phyloP scores from a whole-genome alignment of 1,140 invertebrate genomes.

The Streblospio benedicti region DNA sequence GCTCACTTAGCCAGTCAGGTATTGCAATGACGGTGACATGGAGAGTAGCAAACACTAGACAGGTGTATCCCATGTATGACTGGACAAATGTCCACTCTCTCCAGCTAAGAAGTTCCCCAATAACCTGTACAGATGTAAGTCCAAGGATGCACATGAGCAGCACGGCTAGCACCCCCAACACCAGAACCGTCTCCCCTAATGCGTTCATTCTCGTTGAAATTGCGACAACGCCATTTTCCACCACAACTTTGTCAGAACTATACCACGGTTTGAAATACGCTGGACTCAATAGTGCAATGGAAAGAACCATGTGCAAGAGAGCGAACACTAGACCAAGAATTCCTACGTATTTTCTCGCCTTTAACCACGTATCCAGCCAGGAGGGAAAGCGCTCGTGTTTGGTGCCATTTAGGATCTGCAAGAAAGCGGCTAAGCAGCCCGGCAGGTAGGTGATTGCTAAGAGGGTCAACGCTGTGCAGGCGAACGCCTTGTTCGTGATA shows the following conservation, averaged over 20 bases:
- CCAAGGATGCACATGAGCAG: conserved; percentile 30
- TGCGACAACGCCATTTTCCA: background rate
- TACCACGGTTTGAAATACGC: conserved; percentile 37
- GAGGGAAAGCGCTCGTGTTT: conserved; percentile 35
- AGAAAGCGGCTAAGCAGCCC: conserved; percentile 29
- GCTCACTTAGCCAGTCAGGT: conserved; percentile 25
- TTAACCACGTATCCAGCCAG: conserved; percentile 38
- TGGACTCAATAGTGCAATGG: conserved; percentile 33
- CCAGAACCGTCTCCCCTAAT: background rate
- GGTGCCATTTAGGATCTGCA: conserved; percentile 36
- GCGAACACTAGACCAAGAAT: conserved; percentile 31
- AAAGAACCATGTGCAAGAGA: conserved; percentile 32
- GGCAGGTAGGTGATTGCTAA: conserved; percentile 36
- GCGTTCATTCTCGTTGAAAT: background rate
- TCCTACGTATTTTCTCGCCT: conserved; percentile 36
- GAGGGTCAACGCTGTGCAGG: conserved; percentile 36
- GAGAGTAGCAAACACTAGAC: conserved; percentile 26
- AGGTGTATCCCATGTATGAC: conserved; percentile 31
- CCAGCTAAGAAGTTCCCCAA: conserved; percentile 35
- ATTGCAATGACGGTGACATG: conserved; percentile 35
- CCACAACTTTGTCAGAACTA: background rate
- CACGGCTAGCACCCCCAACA: conserved; percentile 30
- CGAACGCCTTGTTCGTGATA: conserved; percentile 36
- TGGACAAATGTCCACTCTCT: conserved; percentile 38
- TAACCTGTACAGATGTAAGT: conserved; percentile 33